phyloP scores from a whole-genome alignment of 2,113 vertebrate genomes.

The Xenopus borealis region DNA sequence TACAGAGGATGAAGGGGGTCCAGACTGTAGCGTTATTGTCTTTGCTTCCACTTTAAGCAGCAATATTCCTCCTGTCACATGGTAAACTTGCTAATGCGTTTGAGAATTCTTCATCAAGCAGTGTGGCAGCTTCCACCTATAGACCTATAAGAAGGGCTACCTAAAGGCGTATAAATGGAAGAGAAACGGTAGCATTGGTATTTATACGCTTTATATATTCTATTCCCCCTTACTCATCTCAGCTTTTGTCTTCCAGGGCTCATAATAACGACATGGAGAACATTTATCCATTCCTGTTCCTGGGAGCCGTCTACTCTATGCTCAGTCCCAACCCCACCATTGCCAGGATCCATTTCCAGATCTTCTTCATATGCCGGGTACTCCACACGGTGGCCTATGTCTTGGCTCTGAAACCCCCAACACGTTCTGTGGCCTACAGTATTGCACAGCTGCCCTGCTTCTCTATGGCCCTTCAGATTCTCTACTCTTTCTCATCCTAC shows the following conservation, averaged over 20 bases:
- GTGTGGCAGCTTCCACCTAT: too few species aligned
- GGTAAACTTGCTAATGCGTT: too few species aligned
- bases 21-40: too few species aligned
- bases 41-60: too few species aligned
- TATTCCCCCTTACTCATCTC: too few species aligned
- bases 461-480: constrained; percentile 90
- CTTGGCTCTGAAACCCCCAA: constrained; percentile 70
- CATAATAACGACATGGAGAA: constrained; percentile 91
- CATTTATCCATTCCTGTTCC: constrained; percentile 92
- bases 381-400: constrained; percentile 86
- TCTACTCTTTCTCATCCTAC: constrained; percentile 59
- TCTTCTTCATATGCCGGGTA: constrained; percentile 75
- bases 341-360: constrained; percentile 83
- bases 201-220: too few species aligned
- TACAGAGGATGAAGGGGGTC: too few species aligned
- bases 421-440: constrained; percentile 78
- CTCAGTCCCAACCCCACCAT: constrained; percentile 67
- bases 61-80: too few species aligned
- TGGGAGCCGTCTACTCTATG: constrained; percentile 85
- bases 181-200: too few species aligned
- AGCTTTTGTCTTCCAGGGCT: constrained; percentile 64
- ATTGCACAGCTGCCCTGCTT: constrained; percentile 84
- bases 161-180: too few species aligned
- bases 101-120: too few species aligned
- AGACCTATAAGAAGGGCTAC: too few species aligned